Percentiles rank a stretch among this genome's conserved stretches.
These are phyloP conservation scores for Pygathrix nemaeus DNA, from an alignment of 2,113 vertebrate species.

Conservation along the genomic window DNA sequence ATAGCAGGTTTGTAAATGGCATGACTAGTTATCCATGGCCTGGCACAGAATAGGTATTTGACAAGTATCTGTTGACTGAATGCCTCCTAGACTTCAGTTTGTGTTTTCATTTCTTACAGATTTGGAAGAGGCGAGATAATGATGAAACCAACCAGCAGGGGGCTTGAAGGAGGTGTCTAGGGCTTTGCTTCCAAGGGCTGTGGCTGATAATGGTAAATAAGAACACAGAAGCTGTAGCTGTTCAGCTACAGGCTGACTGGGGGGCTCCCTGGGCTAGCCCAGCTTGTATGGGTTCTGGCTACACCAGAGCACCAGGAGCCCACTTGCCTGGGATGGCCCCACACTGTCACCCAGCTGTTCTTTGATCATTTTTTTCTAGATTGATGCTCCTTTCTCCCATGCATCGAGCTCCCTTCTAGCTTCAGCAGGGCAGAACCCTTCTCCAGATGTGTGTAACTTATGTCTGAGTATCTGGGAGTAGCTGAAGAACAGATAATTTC, in stretches of 20 bases:
- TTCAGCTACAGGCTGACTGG: background rate
- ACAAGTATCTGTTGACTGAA: background rate
- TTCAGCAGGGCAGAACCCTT: background rate
- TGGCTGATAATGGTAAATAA: background rate
- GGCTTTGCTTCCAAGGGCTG: background rate
- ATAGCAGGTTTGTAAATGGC: background rate
- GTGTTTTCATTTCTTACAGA: slow-evolving; percentile 83
- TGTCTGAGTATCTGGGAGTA: background rate
- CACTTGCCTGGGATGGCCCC: background rate
- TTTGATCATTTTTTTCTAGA: background rate
- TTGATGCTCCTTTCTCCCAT: background rate
- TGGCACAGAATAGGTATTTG: background rate
- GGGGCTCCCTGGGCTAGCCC: background rate
- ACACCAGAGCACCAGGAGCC: background rate
- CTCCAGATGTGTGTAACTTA: slow-evolving; percentile 9
- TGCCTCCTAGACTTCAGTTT: background rate
- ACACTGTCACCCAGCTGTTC: background rate
- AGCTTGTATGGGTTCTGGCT: background rate
- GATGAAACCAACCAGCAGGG: slow-evolving; percentile 90
- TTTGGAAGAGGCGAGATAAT: slow-evolving; percentile 94
- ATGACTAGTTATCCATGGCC: background rate
- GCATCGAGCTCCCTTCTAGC: background rate
- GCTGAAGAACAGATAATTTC: background rate
- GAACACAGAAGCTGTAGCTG: background rate
- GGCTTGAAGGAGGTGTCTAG: slow-evolving; percentile 79